Percentiles rank a stretch among this genome's conserved stretches.
phyloP scores from a whole-genome alignment of 2,888 invertebrate species.

The Torymus auratus region DNA sequence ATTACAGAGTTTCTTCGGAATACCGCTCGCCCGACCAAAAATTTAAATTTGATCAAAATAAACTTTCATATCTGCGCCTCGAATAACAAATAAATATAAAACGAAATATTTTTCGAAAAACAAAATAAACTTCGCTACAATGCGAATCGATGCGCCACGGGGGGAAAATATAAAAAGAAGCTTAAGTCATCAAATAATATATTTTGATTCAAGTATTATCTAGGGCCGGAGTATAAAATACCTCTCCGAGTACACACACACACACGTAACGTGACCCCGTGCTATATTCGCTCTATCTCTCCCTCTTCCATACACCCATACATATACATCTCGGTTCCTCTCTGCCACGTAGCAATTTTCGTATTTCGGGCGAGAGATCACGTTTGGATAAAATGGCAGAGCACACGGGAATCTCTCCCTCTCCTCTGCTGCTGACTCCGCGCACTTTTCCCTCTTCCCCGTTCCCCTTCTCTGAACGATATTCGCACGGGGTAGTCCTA shows the following conservation, averaged over 20 bases:
- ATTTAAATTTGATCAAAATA: no score
- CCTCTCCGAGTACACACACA: constrained; percentile 5
- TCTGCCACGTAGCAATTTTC: constrained; percentile 73
- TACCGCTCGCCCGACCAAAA: no score
- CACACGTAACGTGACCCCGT: constrained; percentile 20
- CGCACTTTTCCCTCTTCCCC: constrained; percentile 7
- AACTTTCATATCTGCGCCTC: no score
- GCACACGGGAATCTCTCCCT: constrained; percentile 47
- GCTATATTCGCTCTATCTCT: constrained; percentile 12
- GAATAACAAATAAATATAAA: no score
- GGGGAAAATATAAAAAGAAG: no score
- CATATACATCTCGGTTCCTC: constrained; percentile 20
- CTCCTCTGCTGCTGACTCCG: constrained; percentile 63
- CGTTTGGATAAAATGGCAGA: constrained; percentile 75
- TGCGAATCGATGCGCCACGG: no score
- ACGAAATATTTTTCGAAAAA: no score
- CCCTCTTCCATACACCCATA: no score
- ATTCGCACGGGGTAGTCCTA: constrained; percentile 27
- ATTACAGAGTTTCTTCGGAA: no score
- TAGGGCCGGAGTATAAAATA: constrained; percentile 33
- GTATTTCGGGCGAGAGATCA: constrained; percentile 72
- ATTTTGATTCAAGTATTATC: constrained; percentile 37
- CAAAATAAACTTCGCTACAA: no score
- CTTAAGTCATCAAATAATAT: neutral
- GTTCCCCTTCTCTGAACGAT: constrained; percentile 15